phyloP scores from a whole-genome alignment of 1,140 invertebrate genomes.

The Geopemphigus sp. region DNA sequence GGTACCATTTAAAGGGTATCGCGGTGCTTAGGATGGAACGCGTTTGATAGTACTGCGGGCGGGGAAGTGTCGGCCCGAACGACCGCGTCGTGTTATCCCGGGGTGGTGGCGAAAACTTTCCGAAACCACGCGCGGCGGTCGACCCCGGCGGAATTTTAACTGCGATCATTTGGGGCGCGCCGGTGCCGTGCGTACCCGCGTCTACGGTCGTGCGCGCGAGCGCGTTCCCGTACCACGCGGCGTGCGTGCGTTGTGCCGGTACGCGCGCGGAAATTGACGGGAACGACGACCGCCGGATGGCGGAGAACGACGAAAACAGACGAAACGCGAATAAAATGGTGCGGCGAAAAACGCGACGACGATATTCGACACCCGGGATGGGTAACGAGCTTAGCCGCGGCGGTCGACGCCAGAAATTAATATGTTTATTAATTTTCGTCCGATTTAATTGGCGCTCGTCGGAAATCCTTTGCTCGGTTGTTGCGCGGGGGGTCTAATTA shows the following conservation, averaged over 20 bases:
- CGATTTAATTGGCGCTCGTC: constrained; percentile 14
- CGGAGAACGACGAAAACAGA: neutral
- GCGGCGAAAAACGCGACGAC: neutral
- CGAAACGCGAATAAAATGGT: too few species aligned
- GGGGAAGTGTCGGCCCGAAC: too few species aligned
- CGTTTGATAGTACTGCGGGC: too few species aligned
- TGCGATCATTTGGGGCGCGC: too few species aligned
- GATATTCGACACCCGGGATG: neutral
- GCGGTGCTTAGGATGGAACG: too few species aligned
- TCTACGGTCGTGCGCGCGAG: too few species aligned
- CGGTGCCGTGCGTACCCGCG: neutral
- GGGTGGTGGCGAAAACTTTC: constrained; percentile 3
- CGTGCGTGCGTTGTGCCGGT: neutral
- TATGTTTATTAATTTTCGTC: constrained; percentile 29
- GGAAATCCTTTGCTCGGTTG: neutral
- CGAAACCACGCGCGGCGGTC: neutral
- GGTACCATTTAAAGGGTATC: too few species aligned
- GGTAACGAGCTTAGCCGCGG: neutral
- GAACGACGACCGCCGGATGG: neutral
- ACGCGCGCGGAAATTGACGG: neutral
- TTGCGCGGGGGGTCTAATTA: constrained; percentile 14
- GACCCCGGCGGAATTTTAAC: constrained; percentile 27
- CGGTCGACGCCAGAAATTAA: neutral
- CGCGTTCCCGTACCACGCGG: neutral
- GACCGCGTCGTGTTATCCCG: too few species aligned